These are phyloP conservation scores for Papilio glaucus DNA, from an alignment of 1,140 invertebrate genomes.

Conservation along the genomic window DNA sequence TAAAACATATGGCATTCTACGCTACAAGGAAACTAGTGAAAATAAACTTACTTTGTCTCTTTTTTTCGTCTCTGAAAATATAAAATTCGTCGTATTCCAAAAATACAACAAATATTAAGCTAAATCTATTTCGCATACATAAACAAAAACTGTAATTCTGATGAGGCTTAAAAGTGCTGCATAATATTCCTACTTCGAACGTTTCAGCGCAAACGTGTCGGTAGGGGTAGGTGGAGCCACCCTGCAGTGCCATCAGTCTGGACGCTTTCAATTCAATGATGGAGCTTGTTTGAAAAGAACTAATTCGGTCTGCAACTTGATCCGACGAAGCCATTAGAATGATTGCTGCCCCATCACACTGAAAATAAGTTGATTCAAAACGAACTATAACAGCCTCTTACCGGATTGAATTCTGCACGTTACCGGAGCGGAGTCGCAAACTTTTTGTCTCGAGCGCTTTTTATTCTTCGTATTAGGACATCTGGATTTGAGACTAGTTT, in stretches of 20 bases:
- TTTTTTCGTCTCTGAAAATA: too few species aligned
- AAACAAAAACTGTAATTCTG: slow-evolving; percentile 29
- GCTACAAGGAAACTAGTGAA: too few species aligned
- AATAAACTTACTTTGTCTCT: too few species aligned
- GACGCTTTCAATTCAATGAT: slow-evolving; percentile 73
- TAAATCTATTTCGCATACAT: neutral
- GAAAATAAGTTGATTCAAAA: slow-evolving; percentile 58
- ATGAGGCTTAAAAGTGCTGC: slow-evolving; percentile 25
- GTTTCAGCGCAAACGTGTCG: slow-evolving; percentile 32
- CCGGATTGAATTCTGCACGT: slow-evolving; percentile 67
- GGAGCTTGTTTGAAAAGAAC: slow-evolving; percentile 70
- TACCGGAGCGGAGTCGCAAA: neutral
- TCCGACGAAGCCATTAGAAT: slow-evolving; percentile 70
- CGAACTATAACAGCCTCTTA: slow-evolving; percentile 63
- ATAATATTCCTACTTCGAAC: slow-evolving; percentile 25
- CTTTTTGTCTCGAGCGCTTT: slow-evolving; percentile 25
- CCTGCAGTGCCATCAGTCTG: slow-evolving; percentile 51
- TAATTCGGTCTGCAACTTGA: slow-evolving; percentile 73
- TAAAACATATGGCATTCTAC: too few species aligned
- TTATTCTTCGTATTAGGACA: slow-evolving; percentile 27
- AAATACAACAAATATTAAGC: neutral
- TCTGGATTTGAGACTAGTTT: neutral
- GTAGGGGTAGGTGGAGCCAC: neutral
- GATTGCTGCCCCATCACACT: slow-evolving; percentile 66
- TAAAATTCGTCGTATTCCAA: too few species aligned